Base-by-base conservation (phyloP, 2,888 invertebrate genomes). In the Tipula vernalis region DNA sequence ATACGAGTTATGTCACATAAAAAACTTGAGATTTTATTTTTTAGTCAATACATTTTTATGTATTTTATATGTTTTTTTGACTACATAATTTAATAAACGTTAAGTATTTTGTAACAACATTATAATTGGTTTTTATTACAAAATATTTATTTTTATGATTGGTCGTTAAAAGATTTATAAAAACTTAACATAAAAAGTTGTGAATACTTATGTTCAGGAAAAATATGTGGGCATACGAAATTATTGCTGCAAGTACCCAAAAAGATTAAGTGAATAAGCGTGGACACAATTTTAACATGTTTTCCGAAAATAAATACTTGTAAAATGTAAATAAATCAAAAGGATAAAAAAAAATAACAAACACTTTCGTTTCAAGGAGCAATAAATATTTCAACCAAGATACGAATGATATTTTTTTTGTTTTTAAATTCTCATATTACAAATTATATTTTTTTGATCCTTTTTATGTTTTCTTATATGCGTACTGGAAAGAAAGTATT, bases 251-350 rank as follows among this genome's bases (percentile, higher is more conserved):
- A n/a, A 44, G n/a, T 71, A 71, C n/a, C 51, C 51, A 71, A 28
- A 51, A 28, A 71, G 71, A 71, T 71, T 71, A 71, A 71, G 71
- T 71, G 71, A 28, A 71, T 71, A 71, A 71, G 71, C 71, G 71
- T 71, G 71, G 71, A 71, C 71, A 71, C 28, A 71, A 71, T 71
- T 28, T 71, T 28, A 28, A 28, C 28, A 39, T 84, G 84, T 41
- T 84, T 84, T 84, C 15, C 39, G 41, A 84, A 84, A 84, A 41
- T 39, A 84, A 36, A 84, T 39, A 84, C 39, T 84, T 84, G 36
- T 84, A 39, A 83, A 39, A 84, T 84, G 84, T 41, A 84, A 39
- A 84, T 41, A 84, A 84, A 39, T 84, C 84, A 84, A 41, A 84
- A 13, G 41, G 84, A 84, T 71, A 28, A 28, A 18, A 71, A 71